These are phyloP conservation scores for Pyrrhosoma nymphula DNA, from an alignment of 2,888 invertebrate species.

Conservation along the genomic window DNA sequence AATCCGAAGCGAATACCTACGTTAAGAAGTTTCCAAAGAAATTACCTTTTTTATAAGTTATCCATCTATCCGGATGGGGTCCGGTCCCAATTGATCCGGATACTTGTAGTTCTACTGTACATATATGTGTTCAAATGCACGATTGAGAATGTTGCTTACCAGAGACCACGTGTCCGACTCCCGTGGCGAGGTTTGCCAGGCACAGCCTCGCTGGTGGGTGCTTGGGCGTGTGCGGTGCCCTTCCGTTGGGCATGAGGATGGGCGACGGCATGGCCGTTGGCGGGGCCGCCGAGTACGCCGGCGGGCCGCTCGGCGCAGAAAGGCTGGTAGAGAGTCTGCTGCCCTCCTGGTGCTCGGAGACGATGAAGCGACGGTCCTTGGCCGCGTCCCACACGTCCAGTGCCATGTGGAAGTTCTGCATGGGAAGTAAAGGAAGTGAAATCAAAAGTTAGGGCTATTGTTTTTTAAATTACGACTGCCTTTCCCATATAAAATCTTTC, in stretches of 20 bases:
- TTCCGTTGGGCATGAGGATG: constrained; percentile 21
- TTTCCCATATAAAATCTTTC: too few relatives aligned
- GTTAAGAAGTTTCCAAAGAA: too few relatives aligned
- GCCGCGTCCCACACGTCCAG: constrained; percentile 69
- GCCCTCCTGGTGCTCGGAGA: constrained; percentile 69
- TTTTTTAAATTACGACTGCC: background rate
- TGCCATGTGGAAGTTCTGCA: constrained; percentile 68
- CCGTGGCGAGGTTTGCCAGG: constrained; percentile 41
- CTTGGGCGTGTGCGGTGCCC: constrained; percentile 48
- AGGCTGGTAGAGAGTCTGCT: constrained; percentile 68
- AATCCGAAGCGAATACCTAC: too few relatives aligned
- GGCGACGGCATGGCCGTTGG: constrained; percentile 13
- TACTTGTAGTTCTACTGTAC: too few relatives aligned
- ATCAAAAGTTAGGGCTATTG: background rate
- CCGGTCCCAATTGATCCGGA: too few relatives aligned
- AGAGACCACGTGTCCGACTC: constrained; percentile 46
- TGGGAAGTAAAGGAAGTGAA: background rate
- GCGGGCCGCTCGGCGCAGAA: constrained; percentile 27
- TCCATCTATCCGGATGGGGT: too few relatives aligned
- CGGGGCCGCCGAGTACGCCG: constrained; percentile 42
- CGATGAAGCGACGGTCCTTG: constrained; percentile 66
- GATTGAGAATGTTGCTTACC: background rate
- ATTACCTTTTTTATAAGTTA: too few relatives aligned
- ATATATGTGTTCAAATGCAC: too few relatives aligned
- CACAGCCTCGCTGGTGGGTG: constrained; percentile 49